A percentile compares a stretch with the other conserved stretches of the same genome.
Conservation (phyloP, 1,140 invertebrate genomes). For the Saccostrea cuccullata region DNA sequence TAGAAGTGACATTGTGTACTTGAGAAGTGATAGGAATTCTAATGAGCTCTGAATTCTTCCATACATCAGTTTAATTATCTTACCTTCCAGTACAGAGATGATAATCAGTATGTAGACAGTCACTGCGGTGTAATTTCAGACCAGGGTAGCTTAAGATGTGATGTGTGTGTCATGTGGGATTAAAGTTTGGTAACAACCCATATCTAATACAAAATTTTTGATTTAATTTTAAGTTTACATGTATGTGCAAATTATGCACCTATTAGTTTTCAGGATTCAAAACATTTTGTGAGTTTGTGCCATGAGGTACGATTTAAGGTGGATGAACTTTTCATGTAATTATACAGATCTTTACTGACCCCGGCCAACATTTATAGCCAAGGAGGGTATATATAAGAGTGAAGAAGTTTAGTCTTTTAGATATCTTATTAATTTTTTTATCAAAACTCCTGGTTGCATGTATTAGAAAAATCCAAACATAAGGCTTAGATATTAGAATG, state of each 20-base stretch:
- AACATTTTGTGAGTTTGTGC: neutral
- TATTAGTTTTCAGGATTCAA: neutral
- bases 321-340: neutral
- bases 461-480: neutral
- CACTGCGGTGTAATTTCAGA: neutral
- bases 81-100: neutral
- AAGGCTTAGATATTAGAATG: neutral
- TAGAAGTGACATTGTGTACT: neutral
- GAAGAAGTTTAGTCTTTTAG: neutral
- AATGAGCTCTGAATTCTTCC: neutral
- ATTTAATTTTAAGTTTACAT: neutral
- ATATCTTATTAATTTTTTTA: neutral
- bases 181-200: neutral
- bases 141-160: neutral
- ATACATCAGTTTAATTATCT: conserved; percentile 8
- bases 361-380: neutral
- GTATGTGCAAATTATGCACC: neutral
- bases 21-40: conserved; percentile 15
- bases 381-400: neutral
- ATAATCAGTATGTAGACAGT: neutral
- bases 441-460: neutral
- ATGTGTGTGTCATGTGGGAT: neutral
- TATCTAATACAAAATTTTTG: neutral
- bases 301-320: neutral
- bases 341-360: neutral